Conservation (phyloP, 2,888 invertebrate species). For the Hemaris fuciformis region DNA sequence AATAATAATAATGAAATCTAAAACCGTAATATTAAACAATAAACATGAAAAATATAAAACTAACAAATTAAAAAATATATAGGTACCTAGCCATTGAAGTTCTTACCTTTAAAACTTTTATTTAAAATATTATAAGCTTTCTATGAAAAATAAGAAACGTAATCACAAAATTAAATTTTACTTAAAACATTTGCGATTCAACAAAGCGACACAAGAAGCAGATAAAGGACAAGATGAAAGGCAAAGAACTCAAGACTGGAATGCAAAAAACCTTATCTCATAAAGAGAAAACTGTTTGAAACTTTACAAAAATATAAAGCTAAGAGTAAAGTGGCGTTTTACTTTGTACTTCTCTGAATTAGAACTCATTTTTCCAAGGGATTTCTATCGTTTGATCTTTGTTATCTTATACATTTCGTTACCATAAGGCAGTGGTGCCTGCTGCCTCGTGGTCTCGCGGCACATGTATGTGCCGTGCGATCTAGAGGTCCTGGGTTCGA, state of each 20-base stretch:
- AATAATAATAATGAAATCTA: background rate
- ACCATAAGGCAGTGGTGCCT: no score
- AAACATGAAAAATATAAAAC: background rate
- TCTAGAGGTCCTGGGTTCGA: no score
- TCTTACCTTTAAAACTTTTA: background rate
- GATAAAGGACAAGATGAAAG: background rate
- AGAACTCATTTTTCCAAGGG: background rate
- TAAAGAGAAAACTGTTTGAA: background rate
- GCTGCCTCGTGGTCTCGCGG: no score
- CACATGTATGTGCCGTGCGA: no score
- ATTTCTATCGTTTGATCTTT: background rate
- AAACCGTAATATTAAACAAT: background rate
- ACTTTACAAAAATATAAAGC: background rate
- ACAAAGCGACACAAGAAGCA: background rate
- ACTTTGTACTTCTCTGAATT: background rate
- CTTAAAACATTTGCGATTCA: background rate
- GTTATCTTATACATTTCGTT: no score
- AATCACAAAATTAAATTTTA: background rate
- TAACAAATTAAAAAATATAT: background rate
- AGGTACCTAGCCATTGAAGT: background rate
- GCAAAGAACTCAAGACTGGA: background rate
- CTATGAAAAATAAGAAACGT: background rate
- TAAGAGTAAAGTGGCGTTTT: background rate
- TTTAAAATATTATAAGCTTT: no score
- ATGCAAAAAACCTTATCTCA: background rate